These are phyloP conservation scores for Bothrops alternatus DNA, from an alignment of 2,797 vertebrate genomes.

Conservation along the genomic window DNA sequence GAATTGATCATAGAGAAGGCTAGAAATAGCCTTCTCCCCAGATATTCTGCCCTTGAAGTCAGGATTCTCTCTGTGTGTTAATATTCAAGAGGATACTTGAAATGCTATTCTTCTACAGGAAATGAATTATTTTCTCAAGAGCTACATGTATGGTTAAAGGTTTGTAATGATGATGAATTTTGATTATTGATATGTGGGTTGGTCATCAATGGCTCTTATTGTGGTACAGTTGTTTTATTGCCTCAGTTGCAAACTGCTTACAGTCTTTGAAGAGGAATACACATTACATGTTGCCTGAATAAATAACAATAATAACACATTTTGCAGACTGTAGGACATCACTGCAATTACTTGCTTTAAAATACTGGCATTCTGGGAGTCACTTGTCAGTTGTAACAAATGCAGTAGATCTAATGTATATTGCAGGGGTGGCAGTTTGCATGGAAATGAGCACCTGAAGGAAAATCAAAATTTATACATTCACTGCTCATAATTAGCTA, in stretches of 20 bases:
- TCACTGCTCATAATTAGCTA: conserved; percentile 48
- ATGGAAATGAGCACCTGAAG: conserved; percentile 58
- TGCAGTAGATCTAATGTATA: conserved; percentile 11
- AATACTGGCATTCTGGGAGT: conserved; percentile 21
- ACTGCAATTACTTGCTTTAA: conserved; percentile 15
- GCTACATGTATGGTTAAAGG: not conserved
- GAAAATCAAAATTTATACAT: conserved; percentile 47
- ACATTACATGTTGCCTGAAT: not conserved
- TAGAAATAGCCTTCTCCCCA: not conserved
- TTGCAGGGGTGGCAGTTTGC: conserved; percentile 55
- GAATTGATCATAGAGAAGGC: not conserved
- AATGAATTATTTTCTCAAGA: not conserved
- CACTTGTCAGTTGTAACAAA: conserved; percentile 21
- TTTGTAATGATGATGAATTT: not conserved
- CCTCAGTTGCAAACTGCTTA: not conserved
- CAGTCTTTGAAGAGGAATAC: not conserved
- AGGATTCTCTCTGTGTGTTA: not conserved
- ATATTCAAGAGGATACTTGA: not conserved
- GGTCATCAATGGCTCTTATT: not conserved
- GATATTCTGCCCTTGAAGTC: not conserved
- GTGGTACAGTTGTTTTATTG: not conserved
- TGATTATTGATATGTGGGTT: not conserved
- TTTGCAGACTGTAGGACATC: not conserved
- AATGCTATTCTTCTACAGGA: not conserved
- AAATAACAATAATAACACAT: not conserved